phyloP scores from a whole-genome alignment of 2,888 invertebrate genomes.

The Scaptomyza tumidula region DNA sequence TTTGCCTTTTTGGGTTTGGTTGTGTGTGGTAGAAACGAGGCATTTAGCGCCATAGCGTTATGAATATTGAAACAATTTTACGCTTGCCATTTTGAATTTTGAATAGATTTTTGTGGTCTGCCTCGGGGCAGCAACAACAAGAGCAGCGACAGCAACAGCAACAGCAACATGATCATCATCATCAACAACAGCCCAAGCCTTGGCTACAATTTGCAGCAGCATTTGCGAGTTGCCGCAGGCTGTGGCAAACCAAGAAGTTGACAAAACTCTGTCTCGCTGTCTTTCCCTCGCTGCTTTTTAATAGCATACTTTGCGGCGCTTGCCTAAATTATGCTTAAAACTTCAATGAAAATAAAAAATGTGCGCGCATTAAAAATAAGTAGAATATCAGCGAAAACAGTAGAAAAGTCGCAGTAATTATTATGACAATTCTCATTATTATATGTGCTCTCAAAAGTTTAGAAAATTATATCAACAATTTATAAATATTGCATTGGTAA shows the following conservation, averaged over 20 bases:
- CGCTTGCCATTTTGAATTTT: slow-evolving; percentile 79
- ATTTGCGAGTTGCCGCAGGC: slow-evolving; percentile 38
- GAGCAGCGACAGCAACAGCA: slow-evolving; percentile 2
- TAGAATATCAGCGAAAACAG: slow-evolving; percentile 17
- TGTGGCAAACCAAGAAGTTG: slow-evolving; percentile 41
- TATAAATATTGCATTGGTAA: neutral
- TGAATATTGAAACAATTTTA: slow-evolving; percentile 80
- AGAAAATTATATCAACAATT: neutral
- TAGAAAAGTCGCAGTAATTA: neutral
- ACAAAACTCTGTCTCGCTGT: slow-evolving; percentile 10
- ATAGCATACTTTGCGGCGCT: slow-evolving; percentile 38
- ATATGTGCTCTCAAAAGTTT: neutral
- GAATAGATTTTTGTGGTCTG: slow-evolving; percentile 61
- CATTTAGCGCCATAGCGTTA: slow-evolving; percentile 77
- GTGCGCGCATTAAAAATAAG: slow-evolving; percentile 13
- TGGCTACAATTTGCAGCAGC: slow-evolving; percentile 32
- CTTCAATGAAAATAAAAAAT: slow-evolving; percentile 8
- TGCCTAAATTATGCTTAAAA: slow-evolving; percentile 23
- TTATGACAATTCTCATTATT: slow-evolving; percentile 1
- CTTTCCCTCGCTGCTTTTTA: slow-evolving; percentile 19
- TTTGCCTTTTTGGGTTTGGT: slow-evolving; percentile 19
- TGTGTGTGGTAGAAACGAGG: slow-evolving; percentile 48
- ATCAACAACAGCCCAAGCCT: slow-evolving; percentile 14
- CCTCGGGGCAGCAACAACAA: slow-evolving; percentile 9
- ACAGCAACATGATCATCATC: slow-evolving; percentile 1